These are phyloP conservation scores for Oceanodroma leucorhoa DNA, from an alignment of 2,797 vertebrate species.

Conservation along the genomic window DNA sequence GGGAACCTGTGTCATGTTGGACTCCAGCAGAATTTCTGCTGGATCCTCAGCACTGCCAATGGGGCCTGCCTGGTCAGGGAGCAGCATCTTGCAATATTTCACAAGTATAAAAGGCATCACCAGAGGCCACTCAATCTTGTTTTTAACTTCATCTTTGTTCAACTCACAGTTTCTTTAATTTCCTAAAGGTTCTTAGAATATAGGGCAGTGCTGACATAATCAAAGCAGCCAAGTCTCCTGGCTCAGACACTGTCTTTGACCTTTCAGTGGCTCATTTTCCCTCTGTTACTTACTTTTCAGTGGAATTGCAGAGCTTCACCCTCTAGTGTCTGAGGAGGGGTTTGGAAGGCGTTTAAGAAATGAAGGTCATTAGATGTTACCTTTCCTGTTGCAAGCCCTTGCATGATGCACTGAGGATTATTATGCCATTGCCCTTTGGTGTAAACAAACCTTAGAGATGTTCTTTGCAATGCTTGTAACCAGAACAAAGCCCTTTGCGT, in stretches of 20 bases:
- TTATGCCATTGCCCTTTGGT: slow-evolving; percentile 59
- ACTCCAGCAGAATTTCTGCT: background rate
- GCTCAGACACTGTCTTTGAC: slow-evolving; percentile 24
- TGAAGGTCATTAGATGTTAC: slow-evolving; percentile 43
- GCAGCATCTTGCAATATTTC: background rate
- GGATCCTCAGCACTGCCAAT: background rate
- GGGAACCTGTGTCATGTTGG: background rate
- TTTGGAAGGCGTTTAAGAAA: slow-evolving; percentile 44
- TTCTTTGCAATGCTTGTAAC: slow-evolving; percentile 31
- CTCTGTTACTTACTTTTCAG: slow-evolving; percentile 4
- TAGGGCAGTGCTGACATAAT: slow-evolving; percentile 29
- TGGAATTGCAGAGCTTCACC: slow-evolving; percentile 39
- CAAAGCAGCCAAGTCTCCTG: slow-evolving; percentile 32
- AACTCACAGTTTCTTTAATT: slow-evolving; percentile 45
- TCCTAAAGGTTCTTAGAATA: slow-evolving; percentile 49
- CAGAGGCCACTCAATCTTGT: background rate
- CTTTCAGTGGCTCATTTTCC: slow-evolving; percentile 15
- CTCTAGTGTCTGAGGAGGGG: slow-evolving; percentile 59
- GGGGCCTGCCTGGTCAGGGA: background rate
- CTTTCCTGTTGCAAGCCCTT: slow-evolving; percentile 64
- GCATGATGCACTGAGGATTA: slow-evolving; percentile 39
- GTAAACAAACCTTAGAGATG: slow-evolving; percentile 52
- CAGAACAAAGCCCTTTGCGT: slow-evolving; percentile 55
- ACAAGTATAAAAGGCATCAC: slow-evolving; percentile 16
- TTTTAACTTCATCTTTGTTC: slow-evolving; percentile 29